Conservation (phyloP, 2,888 invertebrate species). For the Euspilapteryx auroguttella region DNA sequence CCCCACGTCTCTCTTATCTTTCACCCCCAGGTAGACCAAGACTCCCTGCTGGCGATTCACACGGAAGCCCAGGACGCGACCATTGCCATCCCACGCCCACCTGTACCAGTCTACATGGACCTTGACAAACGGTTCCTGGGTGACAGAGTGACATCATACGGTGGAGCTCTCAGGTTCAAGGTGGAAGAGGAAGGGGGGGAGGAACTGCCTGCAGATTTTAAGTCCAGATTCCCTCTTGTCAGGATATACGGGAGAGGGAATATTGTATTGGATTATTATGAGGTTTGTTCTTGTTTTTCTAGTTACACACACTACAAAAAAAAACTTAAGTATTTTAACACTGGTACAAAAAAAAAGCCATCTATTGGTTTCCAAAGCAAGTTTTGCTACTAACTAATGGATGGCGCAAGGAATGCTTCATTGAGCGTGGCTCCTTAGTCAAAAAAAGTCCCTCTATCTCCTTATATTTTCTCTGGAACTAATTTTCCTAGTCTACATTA, state of each 20-base stretch:
- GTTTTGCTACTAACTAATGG: too few species aligned
- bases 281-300: conserved; percentile 26
- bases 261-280: conserved; percentile 76
- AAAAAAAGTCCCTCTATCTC: too few species aligned
- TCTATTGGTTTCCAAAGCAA: too few species aligned
- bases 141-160: conserved; percentile 89
- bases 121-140: conserved; percentile 81
- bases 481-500: too few species aligned
- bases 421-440: too few species aligned
- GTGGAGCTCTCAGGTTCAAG: conserved; percentile 81
- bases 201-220: conserved; percentile 55
- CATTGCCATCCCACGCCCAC: conserved; percentile 47
- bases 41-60: conserved; percentile 36
- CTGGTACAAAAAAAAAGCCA: too few species aligned
- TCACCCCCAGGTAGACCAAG: conserved; percentile 29
- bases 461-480: too few species aligned
- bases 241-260: conserved; percentile 76
- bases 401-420: too few species aligned
- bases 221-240: conserved; percentile 74
- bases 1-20: neutral
- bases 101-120: conserved; percentile 77
- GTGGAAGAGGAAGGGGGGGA: conserved; percentile 68
- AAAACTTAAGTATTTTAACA: too few species aligned
- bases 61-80: conserved; percentile 34
- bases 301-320: too few species aligned